phyloP scores from a whole-genome alignment of 2,797 vertebrate genomes.

The Sebastes itinus region DNA sequence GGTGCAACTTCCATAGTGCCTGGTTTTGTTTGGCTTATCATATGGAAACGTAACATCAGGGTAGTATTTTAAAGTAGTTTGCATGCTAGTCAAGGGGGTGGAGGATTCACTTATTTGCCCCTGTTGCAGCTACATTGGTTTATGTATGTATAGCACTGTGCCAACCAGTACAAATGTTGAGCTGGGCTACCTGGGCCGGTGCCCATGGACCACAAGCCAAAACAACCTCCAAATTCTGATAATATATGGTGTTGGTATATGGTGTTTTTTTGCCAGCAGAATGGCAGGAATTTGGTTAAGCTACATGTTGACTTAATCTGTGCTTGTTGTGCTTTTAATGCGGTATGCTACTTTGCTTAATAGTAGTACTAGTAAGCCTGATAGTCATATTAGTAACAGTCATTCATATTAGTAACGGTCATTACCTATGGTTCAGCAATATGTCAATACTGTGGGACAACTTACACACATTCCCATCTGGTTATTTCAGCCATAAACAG shows the following conservation, averaged over 20 bases:
- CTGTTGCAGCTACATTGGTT: background rate
- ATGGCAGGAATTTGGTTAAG: background rate
- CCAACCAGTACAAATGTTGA: background rate
- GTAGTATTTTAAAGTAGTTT: background rate
- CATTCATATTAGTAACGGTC: background rate
- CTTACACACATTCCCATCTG: background rate
- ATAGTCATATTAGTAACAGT: background rate
- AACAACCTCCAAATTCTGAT: background rate
- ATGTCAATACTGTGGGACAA: background rate
- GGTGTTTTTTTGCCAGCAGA: background rate
- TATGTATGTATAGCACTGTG: background rate
- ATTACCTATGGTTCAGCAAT: background rate
- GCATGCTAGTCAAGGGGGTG: background rate
- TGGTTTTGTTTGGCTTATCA: background rate
- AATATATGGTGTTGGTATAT: background rate
- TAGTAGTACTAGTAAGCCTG: background rate
- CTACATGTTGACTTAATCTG: background rate
- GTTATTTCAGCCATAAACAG: background rate
- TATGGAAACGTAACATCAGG: background rate
- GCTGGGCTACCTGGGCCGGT: background rate
- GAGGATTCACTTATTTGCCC: background rate
- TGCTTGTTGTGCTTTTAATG: background rate
- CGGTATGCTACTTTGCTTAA: background rate
- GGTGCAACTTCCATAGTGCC: background rate
- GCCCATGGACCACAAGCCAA: background rate